phyloP scores from a whole-genome alignment of 2,888 invertebrate genomes.

The Tholera decimalis region DNA sequence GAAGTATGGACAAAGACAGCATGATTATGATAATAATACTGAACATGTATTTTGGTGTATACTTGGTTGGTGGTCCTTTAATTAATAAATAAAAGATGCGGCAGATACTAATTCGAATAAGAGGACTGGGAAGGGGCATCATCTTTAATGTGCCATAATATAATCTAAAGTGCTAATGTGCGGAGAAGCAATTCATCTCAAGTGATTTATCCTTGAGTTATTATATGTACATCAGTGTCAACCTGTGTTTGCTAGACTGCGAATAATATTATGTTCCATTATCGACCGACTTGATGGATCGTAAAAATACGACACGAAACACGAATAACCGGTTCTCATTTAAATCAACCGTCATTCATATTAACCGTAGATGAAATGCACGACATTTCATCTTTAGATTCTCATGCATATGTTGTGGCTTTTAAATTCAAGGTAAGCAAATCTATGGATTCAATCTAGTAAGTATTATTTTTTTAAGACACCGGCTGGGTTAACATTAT shows the following conservation, averaged over 20 bases:
- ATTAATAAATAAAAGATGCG: too few relatives aligned
- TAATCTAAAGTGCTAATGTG: neutral
- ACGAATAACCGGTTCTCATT: conserved; percentile 15
- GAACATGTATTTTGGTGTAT: too few relatives aligned
- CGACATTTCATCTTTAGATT: too few relatives aligned
- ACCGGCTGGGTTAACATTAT: too few relatives aligned
- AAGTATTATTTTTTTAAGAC: too few relatives aligned
- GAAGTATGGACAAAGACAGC: too few relatives aligned
- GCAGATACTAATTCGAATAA: too few relatives aligned
- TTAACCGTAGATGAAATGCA: too few relatives aligned
- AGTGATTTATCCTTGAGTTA: conserved; percentile 26
- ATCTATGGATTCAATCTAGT: neutral
- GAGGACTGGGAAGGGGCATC: too few relatives aligned
- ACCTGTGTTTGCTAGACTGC: conserved; percentile 8
- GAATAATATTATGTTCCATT: conserved; percentile 41
- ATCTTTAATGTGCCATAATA: neutral
- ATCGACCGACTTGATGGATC: conserved; percentile 21
- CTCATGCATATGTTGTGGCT: conserved; percentile 1
- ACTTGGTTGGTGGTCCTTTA: too few relatives aligned
- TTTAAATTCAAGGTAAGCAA: neutral
- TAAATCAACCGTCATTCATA: conserved; percentile 14
- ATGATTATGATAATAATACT: too few relatives aligned
- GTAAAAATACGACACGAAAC: conserved; percentile 30
- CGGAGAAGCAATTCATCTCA: conserved; percentile 2
- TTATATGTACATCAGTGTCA: conserved; percentile 5